phyloP scores from a whole-genome alignment of 2,888 invertebrate genomes.

The Xestia rhomboidea region DNA sequence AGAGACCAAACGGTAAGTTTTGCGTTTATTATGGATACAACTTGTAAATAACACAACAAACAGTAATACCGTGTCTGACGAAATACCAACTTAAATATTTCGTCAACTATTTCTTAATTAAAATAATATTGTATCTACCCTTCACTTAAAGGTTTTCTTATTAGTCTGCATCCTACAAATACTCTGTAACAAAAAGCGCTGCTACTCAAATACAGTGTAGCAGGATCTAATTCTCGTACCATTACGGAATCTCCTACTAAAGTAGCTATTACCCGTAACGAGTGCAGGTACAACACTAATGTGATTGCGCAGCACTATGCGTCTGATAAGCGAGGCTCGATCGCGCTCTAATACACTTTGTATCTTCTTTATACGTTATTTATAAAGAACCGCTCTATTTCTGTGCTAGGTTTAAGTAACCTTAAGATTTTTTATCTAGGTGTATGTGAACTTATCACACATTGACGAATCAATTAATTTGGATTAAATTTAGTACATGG shows the following conservation, averaged over 20 bases:
- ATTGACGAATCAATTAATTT: no score
- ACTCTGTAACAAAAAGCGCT: conserved; percentile 10
- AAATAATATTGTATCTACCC: background rate
- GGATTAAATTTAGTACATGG: no score
- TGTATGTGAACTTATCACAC: no score
- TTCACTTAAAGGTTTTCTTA: background rate
- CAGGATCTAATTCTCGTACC: conserved; percentile 38
- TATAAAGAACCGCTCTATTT: background rate
- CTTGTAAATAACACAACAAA: background rate
- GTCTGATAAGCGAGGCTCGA: conserved; percentile 51
- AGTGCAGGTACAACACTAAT: conserved; percentile 61
- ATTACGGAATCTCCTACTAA: conserved; percentile 33
- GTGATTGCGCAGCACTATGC: conserved; percentile 60
- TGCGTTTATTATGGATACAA: no score
- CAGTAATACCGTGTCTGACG: background rate
- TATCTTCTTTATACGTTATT: conserved; percentile 26
- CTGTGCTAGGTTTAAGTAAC: background rate
- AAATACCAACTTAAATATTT: background rate
- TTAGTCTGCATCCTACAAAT: background rate
- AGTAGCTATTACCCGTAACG: conserved; percentile 49
- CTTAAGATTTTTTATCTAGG: background rate
- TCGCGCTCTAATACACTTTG: conserved; percentile 58
- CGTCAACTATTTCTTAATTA: background rate
- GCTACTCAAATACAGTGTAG: background rate
- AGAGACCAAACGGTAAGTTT: no score